Evolutionary conservation across 2,888 invertebrate genomes (phyloP).

Genomic region (Yponomeuta malinellus): DNA sequence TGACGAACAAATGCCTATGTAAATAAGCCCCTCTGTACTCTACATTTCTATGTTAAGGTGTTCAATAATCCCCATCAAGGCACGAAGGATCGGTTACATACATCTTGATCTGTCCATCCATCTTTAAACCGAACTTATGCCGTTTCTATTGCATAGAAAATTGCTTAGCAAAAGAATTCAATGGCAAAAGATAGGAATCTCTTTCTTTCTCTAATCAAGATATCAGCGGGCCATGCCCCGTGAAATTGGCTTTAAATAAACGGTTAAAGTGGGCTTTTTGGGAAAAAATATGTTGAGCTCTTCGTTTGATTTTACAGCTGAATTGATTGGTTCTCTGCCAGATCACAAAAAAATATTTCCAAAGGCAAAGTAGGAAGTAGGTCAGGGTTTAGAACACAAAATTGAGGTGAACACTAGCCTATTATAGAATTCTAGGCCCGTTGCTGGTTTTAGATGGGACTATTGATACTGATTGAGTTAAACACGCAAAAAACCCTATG

Average conservation of each 20-base stretch:
- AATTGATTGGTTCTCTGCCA: too few relatives aligned
- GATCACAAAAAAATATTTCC: too few relatives aligned
- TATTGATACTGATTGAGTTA: too few relatives aligned
- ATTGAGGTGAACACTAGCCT: too few relatives aligned
- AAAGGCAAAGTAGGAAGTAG: too few relatives aligned
- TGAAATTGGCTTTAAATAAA: conserved; percentile 45
- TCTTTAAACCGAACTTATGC: conserved; percentile 19
- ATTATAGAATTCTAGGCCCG: too few relatives aligned
- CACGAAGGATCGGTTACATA: conserved; percentile 46
- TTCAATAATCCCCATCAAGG: background rate
- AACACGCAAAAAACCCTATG: too few relatives aligned
- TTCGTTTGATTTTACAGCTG: too few relatives aligned
- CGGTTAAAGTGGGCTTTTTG: background rate
- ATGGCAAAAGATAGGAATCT: background rate
- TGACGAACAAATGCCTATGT: too few relatives aligned
- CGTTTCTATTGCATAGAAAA: conserved; percentile 23
- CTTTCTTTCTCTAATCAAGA: conserved; percentile 31
- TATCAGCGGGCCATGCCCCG: conserved; percentile 40
- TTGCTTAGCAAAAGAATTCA: conserved; percentile 21
- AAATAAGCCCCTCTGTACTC: background rate
- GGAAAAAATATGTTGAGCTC: background rate
- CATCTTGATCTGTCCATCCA: conserved; percentile 25
- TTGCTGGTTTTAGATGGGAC: too few relatives aligned
- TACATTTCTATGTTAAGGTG: background rate
- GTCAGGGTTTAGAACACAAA: too few relatives aligned